phyloP scores from a whole-genome alignment of 2,797 vertebrate species.

The Argyrosomus regius region DNA sequence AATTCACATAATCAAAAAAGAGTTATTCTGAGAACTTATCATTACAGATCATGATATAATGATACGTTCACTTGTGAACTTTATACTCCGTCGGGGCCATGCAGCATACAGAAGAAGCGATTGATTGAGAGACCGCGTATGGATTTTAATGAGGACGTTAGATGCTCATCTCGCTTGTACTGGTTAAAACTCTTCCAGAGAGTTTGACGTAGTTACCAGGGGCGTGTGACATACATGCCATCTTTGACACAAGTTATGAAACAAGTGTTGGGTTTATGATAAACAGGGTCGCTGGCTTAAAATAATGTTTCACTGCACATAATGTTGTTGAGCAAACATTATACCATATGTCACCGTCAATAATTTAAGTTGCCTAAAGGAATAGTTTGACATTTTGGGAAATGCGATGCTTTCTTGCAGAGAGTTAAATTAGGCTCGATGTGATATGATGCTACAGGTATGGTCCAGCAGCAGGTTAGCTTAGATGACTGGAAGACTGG shows the following conservation, averaged over 20 bases:
- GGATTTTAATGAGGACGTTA: conserved; percentile 77
- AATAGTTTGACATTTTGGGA: conserved; percentile 10
- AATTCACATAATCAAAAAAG: conserved; percentile 80
- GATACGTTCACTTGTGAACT: conserved; percentile 81
- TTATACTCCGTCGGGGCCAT: conserved; percentile 70
- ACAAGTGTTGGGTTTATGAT: conserved; percentile 18
- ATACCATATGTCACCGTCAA: background rate
- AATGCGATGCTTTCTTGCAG: background rate
- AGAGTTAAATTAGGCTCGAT: background rate
- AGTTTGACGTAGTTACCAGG: conserved; percentile 54
- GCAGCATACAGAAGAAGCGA: conserved; percentile 66
- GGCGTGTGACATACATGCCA: conserved; percentile 39
- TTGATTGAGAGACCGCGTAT: conserved; percentile 74
- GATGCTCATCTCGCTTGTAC: conserved; percentile 66
- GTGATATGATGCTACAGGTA: background rate
- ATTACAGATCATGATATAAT: conserved; percentile 84
- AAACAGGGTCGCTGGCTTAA: background rate
- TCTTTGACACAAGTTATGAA: conserved; percentile 28
- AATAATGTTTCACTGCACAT: background rate
- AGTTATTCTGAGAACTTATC: conserved; percentile 85
- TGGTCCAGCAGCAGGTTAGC: background rate
- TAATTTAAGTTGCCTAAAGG: background rate
- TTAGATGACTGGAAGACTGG: background rate
- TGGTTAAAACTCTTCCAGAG: conserved; percentile 48
- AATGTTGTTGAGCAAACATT: conserved; percentile 4